Percentiles rank a stretch among this genome's conserved stretches.
Conservation (phyloP, 2,113 vertebrate genomes). For the Glaucidium brasilianum region DNA sequence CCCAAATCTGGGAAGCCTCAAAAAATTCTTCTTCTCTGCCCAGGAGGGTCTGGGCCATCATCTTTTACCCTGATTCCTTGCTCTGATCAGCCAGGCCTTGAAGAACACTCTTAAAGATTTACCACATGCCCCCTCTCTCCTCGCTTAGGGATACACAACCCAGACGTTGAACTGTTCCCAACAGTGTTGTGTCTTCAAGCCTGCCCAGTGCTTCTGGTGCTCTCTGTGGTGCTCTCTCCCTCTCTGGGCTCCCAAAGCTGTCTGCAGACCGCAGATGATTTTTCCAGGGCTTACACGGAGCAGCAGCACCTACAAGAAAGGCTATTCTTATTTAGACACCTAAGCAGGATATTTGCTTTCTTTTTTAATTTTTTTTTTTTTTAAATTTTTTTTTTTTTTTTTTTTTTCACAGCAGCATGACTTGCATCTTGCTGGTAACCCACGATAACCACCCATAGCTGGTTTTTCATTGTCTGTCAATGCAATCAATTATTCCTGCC, state of each 20-base stretch:
- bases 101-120: neutral
- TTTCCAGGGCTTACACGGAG: neutral
- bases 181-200: neutral
- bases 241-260: neutral
- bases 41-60: neutral
- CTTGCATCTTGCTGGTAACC: neutral
- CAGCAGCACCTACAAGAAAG: neutral
- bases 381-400: neutral
- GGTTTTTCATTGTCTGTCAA: neutral
- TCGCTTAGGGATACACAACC: neutral
- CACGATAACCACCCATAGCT: accelerated
- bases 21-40: neutral
- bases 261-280: neutral
- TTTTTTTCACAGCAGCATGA: neutral
- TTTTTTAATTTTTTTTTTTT: neutral
- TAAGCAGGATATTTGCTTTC: neutral
- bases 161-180: neutral
- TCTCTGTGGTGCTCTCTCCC: neutral
- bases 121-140: neutral
- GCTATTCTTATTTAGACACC: neutral
- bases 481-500: neutral
- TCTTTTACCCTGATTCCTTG: neutral
- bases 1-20: neutral
- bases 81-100: neutral
- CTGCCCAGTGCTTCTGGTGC: neutral